Conservation (phyloP, 2,888 invertebrate species). For the Sminthurides aquaticus region DNA sequence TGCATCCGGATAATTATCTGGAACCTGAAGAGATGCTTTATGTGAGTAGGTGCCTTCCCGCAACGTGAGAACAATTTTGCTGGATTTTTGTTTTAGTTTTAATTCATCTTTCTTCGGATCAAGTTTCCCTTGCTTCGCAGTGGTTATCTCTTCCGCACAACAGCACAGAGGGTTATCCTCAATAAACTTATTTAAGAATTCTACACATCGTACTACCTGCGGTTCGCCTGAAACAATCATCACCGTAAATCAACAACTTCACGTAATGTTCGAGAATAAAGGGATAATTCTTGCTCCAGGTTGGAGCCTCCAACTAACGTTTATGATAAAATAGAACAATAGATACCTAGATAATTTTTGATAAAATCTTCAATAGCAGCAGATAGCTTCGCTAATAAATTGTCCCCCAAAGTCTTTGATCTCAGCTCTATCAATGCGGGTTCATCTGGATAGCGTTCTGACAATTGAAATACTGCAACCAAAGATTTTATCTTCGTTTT, state of each 20-base stretch:
- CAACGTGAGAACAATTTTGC: conserved; percentile 55
- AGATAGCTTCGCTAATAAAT: conserved; percentile 57
- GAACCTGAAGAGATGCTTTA: conserved; percentile 55
- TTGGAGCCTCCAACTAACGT: too few relatives aligned
- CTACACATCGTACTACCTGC: conserved; percentile 54
- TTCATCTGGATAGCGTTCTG: conserved; percentile 56
- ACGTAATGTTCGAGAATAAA: conserved; percentile 21
- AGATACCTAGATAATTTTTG: conserved; percentile 54
- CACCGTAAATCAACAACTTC: too few relatives aligned
- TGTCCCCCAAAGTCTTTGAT: conserved; percentile 60
- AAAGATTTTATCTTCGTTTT: conserved; percentile 58
- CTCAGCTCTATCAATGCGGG: conserved; percentile 60
- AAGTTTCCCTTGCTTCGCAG: conserved; percentile 49
- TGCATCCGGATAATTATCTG: conserved; percentile 58
- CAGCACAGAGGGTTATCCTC: conserved; percentile 64
- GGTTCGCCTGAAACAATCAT: conserved; percentile 24
- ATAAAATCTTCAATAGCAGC: conserved; percentile 57
- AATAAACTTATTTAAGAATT: conserved; percentile 59
- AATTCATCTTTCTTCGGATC: conserved; percentile 51
- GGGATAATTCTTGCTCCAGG: neutral
- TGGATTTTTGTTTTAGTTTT: conserved; percentile 61
- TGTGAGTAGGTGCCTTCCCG: conserved; percentile 57
- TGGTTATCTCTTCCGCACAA: conserved; percentile 63
- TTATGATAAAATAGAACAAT: too few relatives aligned
- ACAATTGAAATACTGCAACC: conserved; percentile 60